Base-by-base conservation (phyloP, 2,888 invertebrate species). In the Hyposoter dolosus region DNA sequence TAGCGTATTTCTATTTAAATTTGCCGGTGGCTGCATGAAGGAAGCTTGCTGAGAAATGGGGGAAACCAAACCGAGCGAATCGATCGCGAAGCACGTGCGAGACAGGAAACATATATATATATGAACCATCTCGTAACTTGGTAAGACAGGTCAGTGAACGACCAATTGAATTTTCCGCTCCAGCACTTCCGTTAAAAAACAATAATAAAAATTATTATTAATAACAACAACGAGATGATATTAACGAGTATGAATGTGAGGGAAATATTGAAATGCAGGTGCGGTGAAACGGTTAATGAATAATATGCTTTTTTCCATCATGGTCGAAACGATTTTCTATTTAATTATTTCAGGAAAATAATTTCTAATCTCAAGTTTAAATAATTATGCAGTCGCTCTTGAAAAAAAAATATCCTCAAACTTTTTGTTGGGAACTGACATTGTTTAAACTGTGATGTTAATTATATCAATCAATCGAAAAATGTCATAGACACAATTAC, bases 61-160 rank as follows among this genome's bases (percentile, higher is more conserved):
- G 43, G 43, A 32, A 69, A 82, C 74, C 86, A 80, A 86, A 89
- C 85, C 80, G 77, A 85, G 84, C 82, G 78, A 85, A 88, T 88
- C 85, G 76, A 88, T 86, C 83, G 80, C 74, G 78, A 83, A 85
- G 86, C 87, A 89, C 89, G 87, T 86, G 88, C 87, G 85, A 85
- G 69, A 78, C 83, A 85, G 87, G 88, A 89, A 88, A 87, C 72
- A 69, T 47, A 68, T 75, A 32, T 32, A n/a, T n/a, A 72, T 47
- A n/a, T 78, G 65, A 81, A 78, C 45, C 65, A 72, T 76, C 79
- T 76, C 89, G 81, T 84, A 86, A 87, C 77, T 77, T 78, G 50
- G 84, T 89, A 86, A 53, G 89, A 88, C 87, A 89, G 91, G 90
- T 91, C 91, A 90, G 88, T 89, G 86, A 88, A 89, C 89, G 81